A percentile compares a stretch with the other conserved stretches of the same genome.
Evolutionary conservation across 1,140 invertebrate species (phyloP).

Genomic region (Achatina immaculata): DNA sequence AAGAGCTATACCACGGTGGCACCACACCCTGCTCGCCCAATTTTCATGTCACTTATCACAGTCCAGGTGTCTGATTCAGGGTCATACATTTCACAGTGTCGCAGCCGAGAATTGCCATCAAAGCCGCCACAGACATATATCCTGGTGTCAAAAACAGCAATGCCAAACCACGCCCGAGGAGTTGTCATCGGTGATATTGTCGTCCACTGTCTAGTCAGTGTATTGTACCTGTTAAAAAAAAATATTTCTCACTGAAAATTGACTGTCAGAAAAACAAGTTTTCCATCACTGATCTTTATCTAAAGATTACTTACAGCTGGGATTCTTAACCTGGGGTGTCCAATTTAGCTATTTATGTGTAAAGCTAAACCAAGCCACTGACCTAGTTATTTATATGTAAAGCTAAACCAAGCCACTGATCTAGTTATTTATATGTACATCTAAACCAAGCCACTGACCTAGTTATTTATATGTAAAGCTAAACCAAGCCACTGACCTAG

Average conservation of each 20-base stretch:
- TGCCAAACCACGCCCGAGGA: conserved; percentile 67
- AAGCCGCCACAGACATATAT: conserved; percentile 74
- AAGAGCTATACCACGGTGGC: conserved; percentile 55
- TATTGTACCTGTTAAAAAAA: conserved; percentile 64
- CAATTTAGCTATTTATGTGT: no score
- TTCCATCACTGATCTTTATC: neutral
- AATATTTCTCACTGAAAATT: conserved; percentile 27
- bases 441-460: no score
- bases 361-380: no score
- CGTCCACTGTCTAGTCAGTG: conserved; percentile 67
- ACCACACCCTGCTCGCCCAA: conserved; percentile 65
- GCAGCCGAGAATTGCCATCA: conserved; percentile 78
- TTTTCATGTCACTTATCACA: conserved; percentile 63
- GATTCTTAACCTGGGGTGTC: no score
- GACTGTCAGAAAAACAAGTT: neutral
- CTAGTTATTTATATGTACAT: no score
- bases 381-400: no score
- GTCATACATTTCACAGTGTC: conserved; percentile 91
- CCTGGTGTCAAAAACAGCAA: conserved; percentile 72
- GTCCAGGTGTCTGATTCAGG: conserved; percentile 86
- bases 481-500: no score
- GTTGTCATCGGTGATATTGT: conserved; percentile 67
- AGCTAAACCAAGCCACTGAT: no score
- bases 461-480: no score
- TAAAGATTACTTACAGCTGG: no score